These are phyloP conservation scores for Coccyzus lansbergi DNA, from an alignment of 2,797 vertebrate genomes.

Conservation along the genomic window DNA sequence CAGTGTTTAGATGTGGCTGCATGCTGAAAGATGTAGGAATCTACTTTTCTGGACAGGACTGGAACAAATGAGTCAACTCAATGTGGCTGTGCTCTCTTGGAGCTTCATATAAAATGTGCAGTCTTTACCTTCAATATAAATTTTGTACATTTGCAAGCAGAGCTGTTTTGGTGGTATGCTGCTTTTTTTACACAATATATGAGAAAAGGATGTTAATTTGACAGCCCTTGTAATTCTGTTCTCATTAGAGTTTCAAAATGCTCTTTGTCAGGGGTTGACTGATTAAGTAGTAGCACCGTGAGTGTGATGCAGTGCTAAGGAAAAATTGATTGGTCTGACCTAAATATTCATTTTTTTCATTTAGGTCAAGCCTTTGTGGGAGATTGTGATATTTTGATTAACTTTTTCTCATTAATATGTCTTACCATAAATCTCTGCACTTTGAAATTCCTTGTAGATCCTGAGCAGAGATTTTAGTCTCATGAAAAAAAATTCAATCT, in stretches of 20 bases:
- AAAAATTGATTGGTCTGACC: not conserved
- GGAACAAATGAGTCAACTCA: not conserved
- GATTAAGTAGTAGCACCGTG: not conserved
- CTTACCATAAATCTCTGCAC: not conserved
- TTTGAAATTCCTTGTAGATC: not conserved
- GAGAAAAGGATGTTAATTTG: constrained; percentile 1
- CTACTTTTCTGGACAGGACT: not conserved
- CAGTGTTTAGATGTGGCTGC: too few relatives aligned
- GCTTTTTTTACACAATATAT: not conserved
- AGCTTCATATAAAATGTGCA: not conserved
- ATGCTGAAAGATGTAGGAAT: not conserved
- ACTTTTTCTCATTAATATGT: not conserved
- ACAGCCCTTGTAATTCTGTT: not conserved
- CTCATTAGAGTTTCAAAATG: not conserved
- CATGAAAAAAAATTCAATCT: not conserved
- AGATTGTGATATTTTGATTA: not conserved
- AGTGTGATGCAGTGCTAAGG: not conserved
- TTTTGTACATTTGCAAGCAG: not conserved
- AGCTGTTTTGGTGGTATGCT: not conserved
- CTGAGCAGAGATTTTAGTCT: not conserved
- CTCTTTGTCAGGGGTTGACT: not conserved
- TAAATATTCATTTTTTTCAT: not conserved
- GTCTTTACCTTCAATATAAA: not conserved
- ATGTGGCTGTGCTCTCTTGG: not conserved
- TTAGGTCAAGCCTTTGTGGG: not conserved